Evolutionary conservation across 2,888 invertebrate genomes (phyloP).

Genomic region (Xanthorhoe spadicearia): DNA sequence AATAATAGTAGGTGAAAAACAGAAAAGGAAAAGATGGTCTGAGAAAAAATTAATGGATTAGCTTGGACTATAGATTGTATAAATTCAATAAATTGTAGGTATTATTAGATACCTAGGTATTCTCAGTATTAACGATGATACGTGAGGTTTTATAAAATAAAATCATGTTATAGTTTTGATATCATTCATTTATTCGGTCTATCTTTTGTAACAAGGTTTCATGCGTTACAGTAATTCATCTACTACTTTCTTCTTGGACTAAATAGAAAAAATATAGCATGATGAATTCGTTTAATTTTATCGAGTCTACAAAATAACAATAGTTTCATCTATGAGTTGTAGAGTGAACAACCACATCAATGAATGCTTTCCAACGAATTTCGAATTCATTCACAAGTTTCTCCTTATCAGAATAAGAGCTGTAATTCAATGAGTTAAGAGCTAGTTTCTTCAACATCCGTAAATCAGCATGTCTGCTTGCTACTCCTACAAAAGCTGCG

Average conservation of each 20-base stretch:
- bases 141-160: too few relatives aligned
- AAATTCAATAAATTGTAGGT: too few relatives aligned
- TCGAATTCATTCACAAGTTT: conserved; percentile 69
- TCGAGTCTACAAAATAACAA: neutral
- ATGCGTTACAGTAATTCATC: neutral
- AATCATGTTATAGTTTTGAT: neutral
- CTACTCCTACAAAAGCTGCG: conserved; percentile 90
- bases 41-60: too few relatives aligned
- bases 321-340: neutral
- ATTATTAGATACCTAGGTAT: too few relatives aligned
- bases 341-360: conserved; percentile 57
- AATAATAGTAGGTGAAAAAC: too few relatives aligned
- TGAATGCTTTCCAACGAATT: conserved; percentile 72
- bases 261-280: neutral
- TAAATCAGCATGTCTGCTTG: conserved; percentile 88
- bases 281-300: neutral
- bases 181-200: neutral
- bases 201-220: neutral
- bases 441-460: conserved; percentile 90
- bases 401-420: conserved; percentile 81
- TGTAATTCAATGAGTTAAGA: conserved; percentile 89
- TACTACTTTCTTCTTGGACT: neutral
- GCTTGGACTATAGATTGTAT: too few relatives aligned
- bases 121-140: too few relatives aligned
- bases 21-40: too few relatives aligned